Conservation (phyloP, 2,113 vertebrate species). For the Marmota flaviventris region DNA sequence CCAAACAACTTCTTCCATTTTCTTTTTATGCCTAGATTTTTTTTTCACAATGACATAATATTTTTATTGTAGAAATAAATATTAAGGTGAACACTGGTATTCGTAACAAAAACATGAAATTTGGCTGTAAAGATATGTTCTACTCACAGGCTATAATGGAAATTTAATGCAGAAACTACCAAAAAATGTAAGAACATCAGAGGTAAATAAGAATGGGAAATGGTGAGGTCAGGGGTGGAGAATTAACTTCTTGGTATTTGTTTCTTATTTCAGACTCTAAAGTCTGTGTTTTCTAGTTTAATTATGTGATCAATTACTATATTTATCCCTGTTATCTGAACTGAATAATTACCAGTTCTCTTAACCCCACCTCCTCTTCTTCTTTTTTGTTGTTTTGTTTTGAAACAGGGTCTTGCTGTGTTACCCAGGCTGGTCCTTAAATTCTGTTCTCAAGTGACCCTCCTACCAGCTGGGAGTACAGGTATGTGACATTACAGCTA, state of each 20-base stretch:
- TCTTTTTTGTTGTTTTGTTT: not conserved
- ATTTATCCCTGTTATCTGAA: not conserved
- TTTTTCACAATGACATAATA: not conserved
- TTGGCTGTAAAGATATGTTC: not conserved
- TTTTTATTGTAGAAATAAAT: not conserved
- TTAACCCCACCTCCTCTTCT: no score
- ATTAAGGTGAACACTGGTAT: not conserved
- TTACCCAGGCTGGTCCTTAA: not conserved
- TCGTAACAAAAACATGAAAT: not conserved
- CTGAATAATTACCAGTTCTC: not conserved
- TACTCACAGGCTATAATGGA: not conserved
- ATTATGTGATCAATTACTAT: not conserved
- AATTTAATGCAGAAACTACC: not conserved
- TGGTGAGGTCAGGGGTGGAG: not conserved
- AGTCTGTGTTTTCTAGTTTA: not conserved
- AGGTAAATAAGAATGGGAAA: not conserved
- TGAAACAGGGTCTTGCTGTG: not conserved
- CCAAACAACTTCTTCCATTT: not conserved
- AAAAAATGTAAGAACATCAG: not conserved
- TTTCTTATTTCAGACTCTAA: not conserved
- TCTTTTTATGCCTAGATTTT: not conserved
- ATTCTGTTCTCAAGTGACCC: not conserved
- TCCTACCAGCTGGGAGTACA: not conserved
- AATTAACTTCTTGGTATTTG: not conserved
- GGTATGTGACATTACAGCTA: not conserved